phyloP scores from a whole-genome alignment of 2,113 vertebrate species.

The Microtus oregoni region DNA sequence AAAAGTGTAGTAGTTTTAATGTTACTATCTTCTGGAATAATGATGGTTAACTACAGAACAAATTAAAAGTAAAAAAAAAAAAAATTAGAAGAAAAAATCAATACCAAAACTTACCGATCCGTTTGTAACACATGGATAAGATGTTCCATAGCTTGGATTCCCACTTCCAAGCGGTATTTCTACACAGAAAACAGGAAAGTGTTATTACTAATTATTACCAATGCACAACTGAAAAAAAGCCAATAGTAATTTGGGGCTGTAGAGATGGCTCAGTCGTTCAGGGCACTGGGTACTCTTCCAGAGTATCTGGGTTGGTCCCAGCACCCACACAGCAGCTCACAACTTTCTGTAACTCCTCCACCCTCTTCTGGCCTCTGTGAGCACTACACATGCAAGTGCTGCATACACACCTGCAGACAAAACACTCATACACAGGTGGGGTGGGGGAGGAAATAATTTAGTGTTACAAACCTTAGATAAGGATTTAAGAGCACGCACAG shows the following conservation, averaged over 20 bases:
- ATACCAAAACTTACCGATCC: slow-evolving; percentile 91
- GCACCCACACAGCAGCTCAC: not conserved
- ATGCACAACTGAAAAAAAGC: not conserved
- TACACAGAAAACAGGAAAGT: slow-evolving; percentile 71
- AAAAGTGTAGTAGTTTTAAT: not conserved
- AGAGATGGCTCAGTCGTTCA: not conserved
- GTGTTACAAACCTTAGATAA: slow-evolving; percentile 89
- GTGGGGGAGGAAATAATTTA: not conserved
- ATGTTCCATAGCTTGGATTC: slow-evolving; percentile 96
- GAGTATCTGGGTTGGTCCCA: not conserved
- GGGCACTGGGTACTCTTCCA: not conserved
- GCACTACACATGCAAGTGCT: not conserved
- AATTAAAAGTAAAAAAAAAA: slow-evolving; percentile 56
- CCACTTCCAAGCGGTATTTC: slow-evolving; percentile 98
- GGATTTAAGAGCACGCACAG: slow-evolving; percentile 96
- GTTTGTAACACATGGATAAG: slow-evolving; percentile 95
- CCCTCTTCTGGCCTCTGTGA: not conserved
- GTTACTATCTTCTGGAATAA: slow-evolving; percentile 4
- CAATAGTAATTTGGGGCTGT: not conserved
- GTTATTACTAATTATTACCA: not conserved
- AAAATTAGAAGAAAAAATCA: slow-evolving; percentile 23
- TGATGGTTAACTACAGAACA: slow-evolving; percentile 39
- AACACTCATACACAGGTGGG: not conserved
- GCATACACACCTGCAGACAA: not conserved
- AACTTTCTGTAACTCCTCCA: not conserved